Percentiles rank a stretch among this genome's conserved stretches.
Conservation (phyloP, 2,113 vertebrate genomes). For the Pavo muticus region DNA sequence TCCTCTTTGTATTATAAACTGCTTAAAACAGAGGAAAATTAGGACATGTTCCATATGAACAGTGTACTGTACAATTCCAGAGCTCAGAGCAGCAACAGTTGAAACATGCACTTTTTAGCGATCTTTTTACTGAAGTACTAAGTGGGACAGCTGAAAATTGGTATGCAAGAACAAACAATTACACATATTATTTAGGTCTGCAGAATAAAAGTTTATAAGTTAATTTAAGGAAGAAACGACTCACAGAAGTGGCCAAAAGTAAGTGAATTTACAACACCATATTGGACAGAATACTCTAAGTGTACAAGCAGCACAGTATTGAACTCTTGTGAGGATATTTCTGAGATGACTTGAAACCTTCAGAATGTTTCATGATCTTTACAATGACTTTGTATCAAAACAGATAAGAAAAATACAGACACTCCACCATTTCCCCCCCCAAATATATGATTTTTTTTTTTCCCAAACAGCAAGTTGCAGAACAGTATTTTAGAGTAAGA, state of each 20-base stretch:
- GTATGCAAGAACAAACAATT: not conserved
- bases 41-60: not conserved
- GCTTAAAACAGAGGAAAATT: not conserved
- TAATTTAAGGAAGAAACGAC: not conserved
- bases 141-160: not conserved
- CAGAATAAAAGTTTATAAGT: slow-evolving; percentile 8
- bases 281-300: not conserved
- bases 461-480: not conserved
- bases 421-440: not conserved
- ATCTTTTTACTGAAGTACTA: not conserved
- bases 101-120: not conserved
- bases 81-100: not conserved
- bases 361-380: not conserved
- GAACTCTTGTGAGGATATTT: slow-evolving; percentile 15
- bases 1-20: not conserved
- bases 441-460: not conserved
- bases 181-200: not conserved
- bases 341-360: not conserved
- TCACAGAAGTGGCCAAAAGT: not conserved
- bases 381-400: not conserved
- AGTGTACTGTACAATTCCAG: not conserved
- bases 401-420: rapidly evolving
- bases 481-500: not conserved
- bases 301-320: not conserved
- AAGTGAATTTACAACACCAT: not conserved